Percentiles rank a stretch among this genome's conserved stretches.
phyloP scores from a whole-genome alignment of 2,797 vertebrate species.

The Columba guinea region DNA sequence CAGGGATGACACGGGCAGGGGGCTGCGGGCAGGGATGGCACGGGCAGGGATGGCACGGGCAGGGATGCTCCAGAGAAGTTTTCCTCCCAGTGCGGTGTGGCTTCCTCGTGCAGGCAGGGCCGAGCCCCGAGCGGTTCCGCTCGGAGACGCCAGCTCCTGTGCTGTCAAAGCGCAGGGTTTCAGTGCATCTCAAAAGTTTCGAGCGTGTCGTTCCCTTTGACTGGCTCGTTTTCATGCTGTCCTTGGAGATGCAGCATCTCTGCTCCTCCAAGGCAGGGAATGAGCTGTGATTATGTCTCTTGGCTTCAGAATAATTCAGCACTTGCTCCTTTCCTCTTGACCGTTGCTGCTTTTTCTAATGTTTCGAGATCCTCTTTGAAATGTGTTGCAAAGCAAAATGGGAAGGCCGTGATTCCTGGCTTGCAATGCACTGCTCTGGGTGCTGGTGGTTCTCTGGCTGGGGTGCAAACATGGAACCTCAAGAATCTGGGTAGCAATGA shows the following conservation, averaged over 20 bases:
- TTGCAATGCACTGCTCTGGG: neutral
- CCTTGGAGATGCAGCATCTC: neutral
- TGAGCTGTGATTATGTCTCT: neutral
- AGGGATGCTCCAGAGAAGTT: neutral
- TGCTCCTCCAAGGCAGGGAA: neutral
- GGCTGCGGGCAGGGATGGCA: neutral
- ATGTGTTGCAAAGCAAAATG: neutral
- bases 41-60: no score
- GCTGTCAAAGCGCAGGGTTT: neutral
- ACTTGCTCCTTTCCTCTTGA: neutral
- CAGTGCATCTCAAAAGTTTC: fast-evolving
- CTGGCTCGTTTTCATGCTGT: neutral
- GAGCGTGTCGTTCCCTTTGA: neutral
- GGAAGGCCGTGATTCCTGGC: neutral
- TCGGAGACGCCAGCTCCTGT: fast-evolving
- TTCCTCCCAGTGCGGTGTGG: fast-evolving
- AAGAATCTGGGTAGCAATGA: neutral
- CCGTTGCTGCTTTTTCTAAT: neutral
- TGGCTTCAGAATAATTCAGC: neutral
- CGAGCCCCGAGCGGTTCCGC: fast-evolving
- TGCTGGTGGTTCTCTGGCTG: neutral
- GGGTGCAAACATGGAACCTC: neutral
- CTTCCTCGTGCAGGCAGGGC: neutral
- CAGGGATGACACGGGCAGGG: no score
- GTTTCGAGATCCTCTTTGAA: neutral